phyloP scores from a whole-genome alignment of 2,888 invertebrate species.

The Carpatolechia fugitivella region DNA sequence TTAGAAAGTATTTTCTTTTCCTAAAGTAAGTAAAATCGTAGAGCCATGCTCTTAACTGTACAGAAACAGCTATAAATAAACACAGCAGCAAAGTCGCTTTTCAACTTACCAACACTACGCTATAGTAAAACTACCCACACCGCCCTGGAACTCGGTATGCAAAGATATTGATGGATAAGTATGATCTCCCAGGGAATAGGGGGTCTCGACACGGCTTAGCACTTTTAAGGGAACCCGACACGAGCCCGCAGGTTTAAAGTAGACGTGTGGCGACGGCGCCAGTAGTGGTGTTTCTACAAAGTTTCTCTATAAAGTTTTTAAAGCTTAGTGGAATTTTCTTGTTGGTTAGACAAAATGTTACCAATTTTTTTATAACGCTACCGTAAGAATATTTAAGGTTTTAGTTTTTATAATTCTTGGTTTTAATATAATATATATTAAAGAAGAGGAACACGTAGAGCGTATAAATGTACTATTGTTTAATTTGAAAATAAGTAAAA shows the following conservation, averaged over 20 bases:
- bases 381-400: too few species aligned
- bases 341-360: background rate
- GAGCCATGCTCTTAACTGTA: too few species aligned
- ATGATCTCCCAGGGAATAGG: constrained; percentile 64
- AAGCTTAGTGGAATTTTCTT: background rate
- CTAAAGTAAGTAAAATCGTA: too few species aligned
- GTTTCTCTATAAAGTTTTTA: background rate
- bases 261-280: constrained; percentile 9
- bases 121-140: constrained; percentile 13
- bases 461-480: too few species aligned
- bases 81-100: background rate
- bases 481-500: too few species aligned
- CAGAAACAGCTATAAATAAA: background rate
- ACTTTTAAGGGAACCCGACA: constrained; percentile 62
- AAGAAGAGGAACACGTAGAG: too few species aligned
- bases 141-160: constrained; percentile 46
- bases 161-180: constrained; percentile 79
- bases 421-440: too few species aligned
- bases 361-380: background rate
- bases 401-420: too few species aligned
- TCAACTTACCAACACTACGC: background rate
- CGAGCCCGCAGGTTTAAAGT: constrained; percentile 53
- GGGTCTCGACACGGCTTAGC: constrained; percentile 76
- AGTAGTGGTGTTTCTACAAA: background rate
- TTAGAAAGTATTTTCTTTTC: too few species aligned